These are phyloP conservation scores for Calameuta idolon DNA, from an alignment of 2,888 invertebrate genomes.

Conservation along the genomic window DNA sequence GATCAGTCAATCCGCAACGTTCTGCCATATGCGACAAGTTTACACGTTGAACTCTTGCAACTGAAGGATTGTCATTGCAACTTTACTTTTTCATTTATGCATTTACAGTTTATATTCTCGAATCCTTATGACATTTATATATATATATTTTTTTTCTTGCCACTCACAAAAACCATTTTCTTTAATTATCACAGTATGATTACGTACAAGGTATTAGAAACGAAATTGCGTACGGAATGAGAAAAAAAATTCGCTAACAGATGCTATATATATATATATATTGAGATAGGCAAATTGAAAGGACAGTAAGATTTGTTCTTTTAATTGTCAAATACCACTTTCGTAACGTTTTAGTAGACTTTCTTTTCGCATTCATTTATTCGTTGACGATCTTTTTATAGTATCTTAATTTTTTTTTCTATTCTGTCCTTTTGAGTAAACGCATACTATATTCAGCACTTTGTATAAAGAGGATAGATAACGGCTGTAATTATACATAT, in stretches of 20 bases:
- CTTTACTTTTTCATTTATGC: background rate
- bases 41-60: constrained; percentile 43
- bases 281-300: background rate
- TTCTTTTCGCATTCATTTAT: background rate
- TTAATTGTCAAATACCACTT: background rate
- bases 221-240: background rate
- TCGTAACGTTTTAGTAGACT: background rate
- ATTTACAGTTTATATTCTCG: background rate
- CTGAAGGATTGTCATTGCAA: background rate
- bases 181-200: background rate
- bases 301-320: background rate
- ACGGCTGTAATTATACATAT: constrained; percentile 13
- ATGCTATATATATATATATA: background rate
- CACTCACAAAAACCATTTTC: background rate
- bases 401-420: background rate
- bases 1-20: constrained; percentile 49
- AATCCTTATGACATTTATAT: background rate
- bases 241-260: background rate
- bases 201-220: background rate
- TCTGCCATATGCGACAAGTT: constrained; percentile 45
- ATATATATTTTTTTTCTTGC: background rate
- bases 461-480: constrained; percentile 4
- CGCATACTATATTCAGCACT: background rate
- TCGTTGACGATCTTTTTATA: background rate
- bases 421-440: background rate